Evolutionary conservation across 1,140 invertebrate genomes (phyloP), one percentile per base, ranked within the genome.

Genomic region (Megalonaias nervosa): DNA sequence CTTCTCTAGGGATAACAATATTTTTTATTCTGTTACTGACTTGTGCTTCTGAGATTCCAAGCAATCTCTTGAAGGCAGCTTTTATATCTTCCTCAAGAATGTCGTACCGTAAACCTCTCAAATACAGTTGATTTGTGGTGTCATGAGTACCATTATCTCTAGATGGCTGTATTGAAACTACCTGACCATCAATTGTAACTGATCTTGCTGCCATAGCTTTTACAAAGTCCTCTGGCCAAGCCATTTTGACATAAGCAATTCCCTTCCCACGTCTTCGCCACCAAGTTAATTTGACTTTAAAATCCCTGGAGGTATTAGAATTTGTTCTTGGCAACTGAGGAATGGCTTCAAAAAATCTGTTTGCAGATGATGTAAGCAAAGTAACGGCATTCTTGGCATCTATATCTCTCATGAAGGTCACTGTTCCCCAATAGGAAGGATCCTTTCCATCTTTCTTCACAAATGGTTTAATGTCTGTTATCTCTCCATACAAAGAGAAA

Each of bases 251-350:
- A 73, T 77, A 84, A 17, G 82, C 86, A 74, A 71, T 70, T 17
- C 83, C 85, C n/a, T 70, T 79, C 15, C 78, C 75, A 11, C 71
- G 71, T 55, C 85, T 65, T 67, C 83, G 71, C 61, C 79, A 82
- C 87, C 87, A 88, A 6, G 67, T 75, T n/a, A 88, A 55, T 38
- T 75, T 81, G 21, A 82, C 75, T 65, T 77, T 79, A 70, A 86
- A 86, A 55, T 70, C 68, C 60, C 71, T 71, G 0, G 79, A 62
- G 21, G 83, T 19, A 1, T 38, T 26, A 58, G 62, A 57, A 15
- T n/a, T 79, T 65, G 17, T 16, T 58, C 55, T 23, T 17, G 67
- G 19, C 17, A 64, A 55, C n/a, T 55, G 69, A 17, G 74, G 70
- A 68, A 56, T 48, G 15, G 67, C n/a, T 19, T 12, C 17, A 61